phyloP scores from a whole-genome alignment of 1,140 invertebrate species.

The Aphidius gifuensis region DNA sequence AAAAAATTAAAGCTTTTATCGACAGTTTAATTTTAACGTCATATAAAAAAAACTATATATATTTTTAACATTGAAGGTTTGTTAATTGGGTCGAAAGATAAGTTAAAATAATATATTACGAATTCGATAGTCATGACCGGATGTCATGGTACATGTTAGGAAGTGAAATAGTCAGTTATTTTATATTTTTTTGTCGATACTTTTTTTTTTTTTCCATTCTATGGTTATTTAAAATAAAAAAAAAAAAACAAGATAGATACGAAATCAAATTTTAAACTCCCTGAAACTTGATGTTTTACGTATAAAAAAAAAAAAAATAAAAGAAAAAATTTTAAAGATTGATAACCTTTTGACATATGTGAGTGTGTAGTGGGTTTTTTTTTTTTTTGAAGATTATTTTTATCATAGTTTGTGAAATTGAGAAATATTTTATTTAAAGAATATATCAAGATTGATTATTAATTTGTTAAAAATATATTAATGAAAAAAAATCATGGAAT shows the following conservation, averaged over 20 bases:
- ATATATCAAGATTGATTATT: conserved; percentile 17
- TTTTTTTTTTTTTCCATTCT: background rate
- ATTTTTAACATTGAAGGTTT: conserved; percentile 4
- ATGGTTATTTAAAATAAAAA: conserved; percentile 2
- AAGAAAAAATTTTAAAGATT: background rate
- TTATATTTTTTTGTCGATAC: too few species aligned
- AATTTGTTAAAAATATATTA: conserved; percentile 9
- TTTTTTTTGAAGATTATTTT: too few species aligned
- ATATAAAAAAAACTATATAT: background rate
- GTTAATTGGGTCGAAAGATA: conserved; percentile 32
- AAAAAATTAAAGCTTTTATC: background rate
- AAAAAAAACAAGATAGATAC: conserved; percentile 17
- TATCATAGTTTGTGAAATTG: background rate
- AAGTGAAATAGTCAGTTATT: too few species aligned
- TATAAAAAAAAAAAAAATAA: too few species aligned
- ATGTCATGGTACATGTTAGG: conserved; percentile 12
- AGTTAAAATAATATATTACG: conserved; percentile 14
- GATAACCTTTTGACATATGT: conserved; percentile 13
- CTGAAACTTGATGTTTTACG: background rate
- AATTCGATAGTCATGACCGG: conserved; percentile 19
- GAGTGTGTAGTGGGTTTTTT: too few species aligned
- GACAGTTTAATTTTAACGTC: conserved; percentile 14
- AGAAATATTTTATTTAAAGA: conserved; percentile 5
- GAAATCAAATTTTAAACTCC: background rate
- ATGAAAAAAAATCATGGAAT: conserved; percentile 36